Conservation (phyloP, 1,140 invertebrate species). For the Helicoverpa zea region DNA sequence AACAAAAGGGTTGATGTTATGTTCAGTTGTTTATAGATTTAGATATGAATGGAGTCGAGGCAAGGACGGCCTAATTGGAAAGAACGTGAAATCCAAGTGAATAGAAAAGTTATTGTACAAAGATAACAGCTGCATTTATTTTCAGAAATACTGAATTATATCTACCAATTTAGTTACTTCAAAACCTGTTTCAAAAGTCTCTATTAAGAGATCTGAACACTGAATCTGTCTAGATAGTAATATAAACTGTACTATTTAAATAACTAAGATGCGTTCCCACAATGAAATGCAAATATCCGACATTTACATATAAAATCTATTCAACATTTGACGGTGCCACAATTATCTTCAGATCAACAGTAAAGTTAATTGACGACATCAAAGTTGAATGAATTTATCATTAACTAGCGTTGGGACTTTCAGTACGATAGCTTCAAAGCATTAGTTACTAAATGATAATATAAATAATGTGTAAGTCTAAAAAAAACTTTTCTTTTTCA, state of each 20-base stretch:
- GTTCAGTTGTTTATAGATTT: not conserved
- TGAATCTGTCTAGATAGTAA: too few species aligned
- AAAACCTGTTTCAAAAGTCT: too few species aligned
- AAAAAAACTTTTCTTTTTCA: too few species aligned
- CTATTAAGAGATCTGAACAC: too few species aligned
- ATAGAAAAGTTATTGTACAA: too few species aligned
- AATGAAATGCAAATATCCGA: constrained; percentile 13
- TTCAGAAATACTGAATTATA: too few species aligned
- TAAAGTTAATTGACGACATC: constrained; percentile 27
- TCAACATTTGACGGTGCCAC: not conserved
- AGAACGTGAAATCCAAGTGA: not conserved
- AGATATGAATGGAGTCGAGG: not conserved
- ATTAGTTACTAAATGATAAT: not conserved
- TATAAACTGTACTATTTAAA: not conserved
- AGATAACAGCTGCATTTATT: too few species aligned
- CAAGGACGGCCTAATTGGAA: not conserved
- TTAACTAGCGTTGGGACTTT: constrained; percentile 8
- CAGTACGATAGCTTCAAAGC: not conserved
- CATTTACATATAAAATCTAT: constrained; percentile 13
- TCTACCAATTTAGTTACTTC: too few species aligned
- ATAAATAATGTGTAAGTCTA: not conserved
- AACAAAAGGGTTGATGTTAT: not conserved
- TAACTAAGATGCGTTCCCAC: not conserved
- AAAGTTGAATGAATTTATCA: constrained; percentile 33
- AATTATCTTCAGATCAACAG: constrained; percentile 27